Evolutionary conservation across 2,888 invertebrate genomes (phyloP), one percentile per base, ranked within the genome.

Genomic region (Tetramorium bicarinatum): DNA sequence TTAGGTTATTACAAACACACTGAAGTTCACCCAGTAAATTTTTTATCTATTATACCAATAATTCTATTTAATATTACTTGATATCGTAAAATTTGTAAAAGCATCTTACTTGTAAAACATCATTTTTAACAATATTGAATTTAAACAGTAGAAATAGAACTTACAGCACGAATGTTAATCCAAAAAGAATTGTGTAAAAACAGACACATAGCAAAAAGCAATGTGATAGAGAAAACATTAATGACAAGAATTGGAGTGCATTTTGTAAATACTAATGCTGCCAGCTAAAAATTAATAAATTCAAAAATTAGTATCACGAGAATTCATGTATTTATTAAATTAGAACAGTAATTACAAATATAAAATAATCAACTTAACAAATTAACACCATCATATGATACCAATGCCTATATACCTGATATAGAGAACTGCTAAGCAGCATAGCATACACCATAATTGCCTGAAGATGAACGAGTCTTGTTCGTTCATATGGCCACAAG

Each of bases 401-500:
- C 25, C 25, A 25, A 2, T 25, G 25, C 25, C 1, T 25, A 25
- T 25, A 25, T 67, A 67, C 66, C 44, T 67, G 47, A 4, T 25
- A 25, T 25, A 67, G 7, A 47, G 25, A 8, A 47, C 25, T 15
- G 9, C 66, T 67, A 3, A 47, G 18, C 15, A 47, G 1, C 6
- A 47, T 2, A 29, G 25, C 25, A 4, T 44, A 9, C 25, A 47
- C 3, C 18, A 67, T 25, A 0, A 8, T 18, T 13, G n/a, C 1
- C 2, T 69, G 69, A 52, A 34, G 7, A 34, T 69, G n/a, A n/a
- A 69, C 52, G 2, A 69, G n/a, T 34, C 8, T 71, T 13, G 54
- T 38, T 38, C 6, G 71, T 4, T 54, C 15, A 38, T 38, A 71
- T 21, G 54, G 52, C 54, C 71, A 71, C 15, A 54, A 71, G 8